Base-by-base conservation (phyloP, 1,140 invertebrate genomes). In the Idris sp. region DNA sequence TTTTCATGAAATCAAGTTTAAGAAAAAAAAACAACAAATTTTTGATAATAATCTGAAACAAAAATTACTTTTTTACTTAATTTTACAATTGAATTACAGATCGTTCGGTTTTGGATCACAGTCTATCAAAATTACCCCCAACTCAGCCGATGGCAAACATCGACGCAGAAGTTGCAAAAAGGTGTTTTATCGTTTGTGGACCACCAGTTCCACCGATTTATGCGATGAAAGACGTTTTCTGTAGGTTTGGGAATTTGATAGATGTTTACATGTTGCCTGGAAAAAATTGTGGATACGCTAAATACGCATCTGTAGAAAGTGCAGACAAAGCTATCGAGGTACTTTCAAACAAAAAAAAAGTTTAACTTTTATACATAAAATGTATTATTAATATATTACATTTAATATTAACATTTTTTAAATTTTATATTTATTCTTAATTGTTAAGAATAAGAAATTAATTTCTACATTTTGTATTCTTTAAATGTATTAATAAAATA, bases 271-370 rank as follows among this genome's bases (percentile, higher is more conserved):
- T 97, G 83, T 87, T 97, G 61, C 92, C 92, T 49, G 95, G 96
- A 81, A 94, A 94, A 87, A 96, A 93, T 79, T 97, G 95, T 88
- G 96, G 96, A 0, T 98, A 97, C 86, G 96, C 94, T 0, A 96
- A 96, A 81, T 98, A 95, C 88, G 94, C 94, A 2, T 91, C 88
- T 19, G 89, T 90, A 31, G 91, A 92, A 22, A 92, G 93, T 73
- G 96, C 96, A 0, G 91, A 93, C 64, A 90, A 92, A 77, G 95
- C 95, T 10, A 94, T 95, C 28, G 90, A 89, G 83, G 92, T 92
- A 58, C 1, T 25, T 30, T 8, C 38, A 48, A 7, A 35, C 5
- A 33, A 33, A 33, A 25, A 25, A 8, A 25, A 4, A 25, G 22
- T 25, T 3, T 25, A 25, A 25, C 3, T 25, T 4, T 4, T 25